Conservation (phyloP, 2,797 vertebrate genomes). For the Acanthiza pusilla region DNA sequence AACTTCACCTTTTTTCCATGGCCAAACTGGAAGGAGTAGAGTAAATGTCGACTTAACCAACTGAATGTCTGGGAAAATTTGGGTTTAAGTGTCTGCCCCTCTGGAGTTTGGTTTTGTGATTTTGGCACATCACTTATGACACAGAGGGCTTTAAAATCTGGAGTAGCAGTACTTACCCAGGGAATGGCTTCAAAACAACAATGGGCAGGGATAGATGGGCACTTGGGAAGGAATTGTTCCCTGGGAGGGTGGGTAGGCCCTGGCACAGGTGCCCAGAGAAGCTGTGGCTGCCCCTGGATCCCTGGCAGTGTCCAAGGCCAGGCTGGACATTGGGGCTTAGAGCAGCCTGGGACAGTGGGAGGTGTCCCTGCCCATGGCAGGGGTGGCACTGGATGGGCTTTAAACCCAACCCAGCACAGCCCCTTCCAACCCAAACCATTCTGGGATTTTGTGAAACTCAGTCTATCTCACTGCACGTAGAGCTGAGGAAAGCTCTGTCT, state of each 20-base stretch:
- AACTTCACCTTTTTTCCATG: background rate
- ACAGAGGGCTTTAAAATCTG: background rate
- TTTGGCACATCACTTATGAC: background rate
- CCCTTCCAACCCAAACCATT: background rate
- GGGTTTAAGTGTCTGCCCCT: background rate
- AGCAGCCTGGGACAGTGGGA: fast-evolving
- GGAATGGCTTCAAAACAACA: background rate
- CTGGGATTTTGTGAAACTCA: background rate
- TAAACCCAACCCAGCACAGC: background rate
- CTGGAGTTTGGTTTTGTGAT: background rate
- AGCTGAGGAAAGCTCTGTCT: background rate
- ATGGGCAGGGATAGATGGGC: fast-evolving
- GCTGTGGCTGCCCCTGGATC: background rate
- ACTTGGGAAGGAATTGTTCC: fast-evolving
- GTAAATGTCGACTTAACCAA: background rate
- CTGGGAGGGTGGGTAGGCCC: fast-evolving
- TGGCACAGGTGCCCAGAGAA: background rate
- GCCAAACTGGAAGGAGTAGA: background rate
- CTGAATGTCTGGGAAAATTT: background rate
- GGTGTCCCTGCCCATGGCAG: background rate
- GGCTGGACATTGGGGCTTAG: fast-evolving
- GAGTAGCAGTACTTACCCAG: background rate
- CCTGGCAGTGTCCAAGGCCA: background rate
- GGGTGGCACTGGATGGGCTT: background rate
- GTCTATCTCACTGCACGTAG: fast-evolving